Conservation (phyloP, 2,797 vertebrate species). For the Phoxinus dragarum region DNA sequence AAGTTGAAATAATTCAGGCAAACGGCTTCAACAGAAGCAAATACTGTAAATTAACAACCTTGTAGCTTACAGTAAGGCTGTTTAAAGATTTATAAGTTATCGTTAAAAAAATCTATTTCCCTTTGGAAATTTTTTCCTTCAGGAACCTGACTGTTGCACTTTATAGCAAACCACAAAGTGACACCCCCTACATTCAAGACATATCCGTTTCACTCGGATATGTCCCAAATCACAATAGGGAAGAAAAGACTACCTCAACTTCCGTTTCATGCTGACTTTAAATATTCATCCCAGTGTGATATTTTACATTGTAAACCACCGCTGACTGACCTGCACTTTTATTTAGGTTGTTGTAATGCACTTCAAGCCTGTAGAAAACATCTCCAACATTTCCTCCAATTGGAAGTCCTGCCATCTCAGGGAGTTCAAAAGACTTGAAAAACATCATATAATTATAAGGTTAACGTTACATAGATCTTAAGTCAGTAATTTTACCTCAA, state of each 20-base stretch:
- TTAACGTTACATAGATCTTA: background rate
- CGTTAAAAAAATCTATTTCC: too few relatives aligned
- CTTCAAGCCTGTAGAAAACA: slow-evolving; percentile 71
- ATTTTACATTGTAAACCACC: background rate
- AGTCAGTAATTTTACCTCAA: background rate
- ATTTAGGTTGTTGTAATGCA: slow-evolving; percentile 75
- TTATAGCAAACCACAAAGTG: background rate
- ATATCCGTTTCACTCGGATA: background rate
- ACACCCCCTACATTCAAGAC: background rate
- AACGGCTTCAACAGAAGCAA: too few relatives aligned
- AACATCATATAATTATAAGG: background rate
- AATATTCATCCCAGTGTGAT: background rate
- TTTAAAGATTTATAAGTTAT: too few relatives aligned
- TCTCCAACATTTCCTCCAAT: slow-evolving; percentile 62
- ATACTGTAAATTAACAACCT: too few relatives aligned
- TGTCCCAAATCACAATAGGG: background rate
- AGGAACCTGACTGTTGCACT: background rate
- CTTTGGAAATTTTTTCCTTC: background rate
- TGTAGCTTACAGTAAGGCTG: too few relatives aligned
- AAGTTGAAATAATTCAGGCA: too few relatives aligned
- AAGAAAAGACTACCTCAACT: background rate
- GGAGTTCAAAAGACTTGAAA: slow-evolving; percentile 69
- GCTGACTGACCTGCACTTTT: slow-evolving; percentile 59
- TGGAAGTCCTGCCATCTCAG: slow-evolving; percentile 70
- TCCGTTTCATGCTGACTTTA: background rate